Evolutionary conservation across 1,140 invertebrate species (phyloP).

Genomic region (Drosophila mojavensis): DNA sequence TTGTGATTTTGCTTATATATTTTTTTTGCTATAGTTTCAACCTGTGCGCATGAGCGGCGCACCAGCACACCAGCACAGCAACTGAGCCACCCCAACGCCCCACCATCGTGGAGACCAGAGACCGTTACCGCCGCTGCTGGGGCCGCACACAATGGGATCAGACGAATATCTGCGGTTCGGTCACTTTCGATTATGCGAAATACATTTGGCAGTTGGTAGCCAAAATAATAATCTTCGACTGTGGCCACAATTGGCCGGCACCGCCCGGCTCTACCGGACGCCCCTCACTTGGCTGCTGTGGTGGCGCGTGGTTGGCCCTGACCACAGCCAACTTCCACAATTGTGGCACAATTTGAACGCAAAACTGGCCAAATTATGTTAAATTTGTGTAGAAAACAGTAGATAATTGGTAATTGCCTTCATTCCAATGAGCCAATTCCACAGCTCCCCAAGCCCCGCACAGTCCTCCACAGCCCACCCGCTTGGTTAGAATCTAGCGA

Average conservation of each 20-base stretch:
- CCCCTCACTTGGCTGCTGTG: conserved; percentile 13
- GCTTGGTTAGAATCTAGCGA: conserved; percentile 46
- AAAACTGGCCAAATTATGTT: conserved; percentile 82
- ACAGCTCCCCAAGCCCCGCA: not conserved
- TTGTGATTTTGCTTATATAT: too few relatives aligned
- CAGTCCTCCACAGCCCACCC: not conserved
- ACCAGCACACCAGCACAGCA: conserved; percentile 29
- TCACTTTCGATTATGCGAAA: conserved; percentile 83
- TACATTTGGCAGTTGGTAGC: conserved; percentile 71
- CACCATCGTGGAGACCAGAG: conserved; percentile 19
- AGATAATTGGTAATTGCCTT: conserved; percentile 83
- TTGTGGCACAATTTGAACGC: conserved; percentile 80
- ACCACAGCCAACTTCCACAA: conserved; percentile 82
- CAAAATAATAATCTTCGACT: conserved; percentile 76
- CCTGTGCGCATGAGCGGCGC: conserved; percentile 62
- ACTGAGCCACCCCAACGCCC: not conserved
- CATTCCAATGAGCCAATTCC: conserved; percentile 44
- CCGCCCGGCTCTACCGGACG: not conserved
- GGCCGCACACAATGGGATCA: conserved; percentile 69
- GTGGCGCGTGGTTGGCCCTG: conserved; percentile 68
- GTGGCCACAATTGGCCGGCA: conserved; percentile 58
- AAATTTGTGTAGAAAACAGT: conserved; percentile 83
- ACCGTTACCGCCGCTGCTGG: conserved; percentile 37
- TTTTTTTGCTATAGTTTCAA: conserved; percentile 44
- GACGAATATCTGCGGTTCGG: conserved; percentile 74